Conservation (phyloP, 2,113 vertebrate genomes). For the Craseonycteris thonglongyai region DNA sequence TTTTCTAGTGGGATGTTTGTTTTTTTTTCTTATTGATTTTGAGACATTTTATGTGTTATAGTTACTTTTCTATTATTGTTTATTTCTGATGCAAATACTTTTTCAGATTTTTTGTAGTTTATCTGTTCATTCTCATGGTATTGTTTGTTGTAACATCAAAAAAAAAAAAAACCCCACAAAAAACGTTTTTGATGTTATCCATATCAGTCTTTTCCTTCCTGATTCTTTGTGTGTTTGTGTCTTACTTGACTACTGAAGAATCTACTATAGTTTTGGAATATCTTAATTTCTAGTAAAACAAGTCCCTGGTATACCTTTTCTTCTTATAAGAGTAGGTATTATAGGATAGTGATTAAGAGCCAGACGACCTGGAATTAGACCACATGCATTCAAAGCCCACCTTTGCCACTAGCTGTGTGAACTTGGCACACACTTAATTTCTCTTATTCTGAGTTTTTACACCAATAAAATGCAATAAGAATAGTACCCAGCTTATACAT, state of each 20-base stretch:
- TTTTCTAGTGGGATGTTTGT: neutral
- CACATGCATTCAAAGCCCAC: neutral
- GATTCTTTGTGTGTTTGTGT: neutral
- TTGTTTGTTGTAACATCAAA: neutral
- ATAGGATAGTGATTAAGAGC: neutral
- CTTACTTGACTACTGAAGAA: neutral
- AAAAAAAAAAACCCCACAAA: too few species aligned
- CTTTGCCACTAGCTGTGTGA: neutral
- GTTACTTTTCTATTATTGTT: neutral
- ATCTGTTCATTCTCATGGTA: neutral
- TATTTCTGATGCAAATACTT: neutral
- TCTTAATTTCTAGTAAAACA: neutral
- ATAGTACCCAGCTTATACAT: neutral
- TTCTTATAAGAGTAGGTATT: neutral
- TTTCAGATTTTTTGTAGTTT: neutral
- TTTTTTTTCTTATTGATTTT: neutral
- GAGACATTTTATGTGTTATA: neutral
- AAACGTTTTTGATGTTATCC: neutral
- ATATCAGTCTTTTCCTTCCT: neutral
- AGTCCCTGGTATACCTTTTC: neutral
- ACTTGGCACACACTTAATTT: neutral
- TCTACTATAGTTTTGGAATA: neutral
- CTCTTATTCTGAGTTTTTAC: neutral
- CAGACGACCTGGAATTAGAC: neutral
- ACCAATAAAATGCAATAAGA: neutral